A percentile compares a stretch with the other conserved stretches of the same genome.
phyloP scores from a whole-genome alignment of 2,888 invertebrate genomes.

The Germaria angustata region DNA sequence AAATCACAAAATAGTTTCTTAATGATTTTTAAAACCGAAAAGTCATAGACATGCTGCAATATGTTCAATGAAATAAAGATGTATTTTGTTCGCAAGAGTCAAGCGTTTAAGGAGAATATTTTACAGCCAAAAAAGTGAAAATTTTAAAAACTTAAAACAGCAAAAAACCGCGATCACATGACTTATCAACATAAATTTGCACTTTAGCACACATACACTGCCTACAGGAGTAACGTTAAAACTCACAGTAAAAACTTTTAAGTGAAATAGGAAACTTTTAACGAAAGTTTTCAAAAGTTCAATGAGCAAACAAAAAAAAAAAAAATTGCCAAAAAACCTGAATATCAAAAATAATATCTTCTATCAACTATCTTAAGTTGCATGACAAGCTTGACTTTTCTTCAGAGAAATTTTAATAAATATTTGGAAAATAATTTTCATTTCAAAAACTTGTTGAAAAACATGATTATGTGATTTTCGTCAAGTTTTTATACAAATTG shows the following conservation, averaged over 20 bases:
- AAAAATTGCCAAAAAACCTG: not conserved
- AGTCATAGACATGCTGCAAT: too few species aligned
- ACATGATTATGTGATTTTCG: slow-evolving; percentile 1
- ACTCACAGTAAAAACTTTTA: not conserved
- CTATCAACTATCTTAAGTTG: not conserved
- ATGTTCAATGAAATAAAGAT: too few species aligned
- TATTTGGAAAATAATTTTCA: not conserved
- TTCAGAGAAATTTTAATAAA: not conserved
- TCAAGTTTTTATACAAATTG: not conserved
- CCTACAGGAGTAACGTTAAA: not conserved
- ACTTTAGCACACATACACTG: not conserved
- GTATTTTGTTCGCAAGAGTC: too few species aligned
- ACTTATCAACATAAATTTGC: not conserved
- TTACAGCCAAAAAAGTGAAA: too few species aligned
- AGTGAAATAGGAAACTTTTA: not conserved
- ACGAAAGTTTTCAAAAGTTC: not conserved
- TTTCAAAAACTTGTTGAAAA: not conserved
- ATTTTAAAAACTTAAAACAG: too few species aligned
- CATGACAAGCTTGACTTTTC: not conserved
- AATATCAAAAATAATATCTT: not conserved
- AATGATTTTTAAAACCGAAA: too few species aligned
- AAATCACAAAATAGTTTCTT: too few species aligned
- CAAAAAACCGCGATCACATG: not conserved
- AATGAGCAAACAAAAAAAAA: not conserved
- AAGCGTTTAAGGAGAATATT: too few species aligned